Conservation (phyloP, 2,113 vertebrate species). For the Microcebus murinus region DNA sequence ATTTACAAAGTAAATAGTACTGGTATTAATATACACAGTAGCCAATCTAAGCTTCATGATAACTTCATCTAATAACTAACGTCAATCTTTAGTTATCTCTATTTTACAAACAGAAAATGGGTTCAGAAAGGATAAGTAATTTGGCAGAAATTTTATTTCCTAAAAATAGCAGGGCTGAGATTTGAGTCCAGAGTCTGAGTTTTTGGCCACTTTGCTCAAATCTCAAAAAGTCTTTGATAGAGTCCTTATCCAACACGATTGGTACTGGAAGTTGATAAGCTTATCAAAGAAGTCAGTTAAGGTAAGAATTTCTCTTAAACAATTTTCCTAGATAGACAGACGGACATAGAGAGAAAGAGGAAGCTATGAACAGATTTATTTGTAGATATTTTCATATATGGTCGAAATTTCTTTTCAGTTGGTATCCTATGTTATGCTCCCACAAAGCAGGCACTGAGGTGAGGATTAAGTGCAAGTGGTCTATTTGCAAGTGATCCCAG, state of each 20-base stretch:
- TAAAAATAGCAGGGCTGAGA: background rate
- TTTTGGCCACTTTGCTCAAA: conserved; percentile 11
- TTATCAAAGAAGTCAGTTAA: conserved; percentile 19
- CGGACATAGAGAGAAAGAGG: background rate
- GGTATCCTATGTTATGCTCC: background rate
- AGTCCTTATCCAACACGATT: background rate
- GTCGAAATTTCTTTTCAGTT: background rate
- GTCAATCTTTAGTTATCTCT: background rate
- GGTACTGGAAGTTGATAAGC: background rate
- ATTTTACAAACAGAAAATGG: background rate
- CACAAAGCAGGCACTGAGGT: background rate
- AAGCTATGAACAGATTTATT: background rate
- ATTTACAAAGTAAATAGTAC: background rate
- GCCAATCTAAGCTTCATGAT: background rate
- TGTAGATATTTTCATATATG: background rate
- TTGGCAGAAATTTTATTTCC: conserved; percentile 8
- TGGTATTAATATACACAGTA: background rate
- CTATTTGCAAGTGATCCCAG: background rate
- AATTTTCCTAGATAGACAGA: background rate
- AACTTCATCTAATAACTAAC: background rate
- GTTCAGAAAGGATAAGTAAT: background rate
- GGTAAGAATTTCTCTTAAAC: background rate
- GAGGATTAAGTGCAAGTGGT: background rate
- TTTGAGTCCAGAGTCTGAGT: background rate
- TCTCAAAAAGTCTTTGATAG: conserved; percentile 6